Percentiles rank a stretch among this genome's conserved stretches.
Evolutionary conservation across 2,113 vertebrate genomes (phyloP).

Genomic region (Alosa alosa): DNA sequence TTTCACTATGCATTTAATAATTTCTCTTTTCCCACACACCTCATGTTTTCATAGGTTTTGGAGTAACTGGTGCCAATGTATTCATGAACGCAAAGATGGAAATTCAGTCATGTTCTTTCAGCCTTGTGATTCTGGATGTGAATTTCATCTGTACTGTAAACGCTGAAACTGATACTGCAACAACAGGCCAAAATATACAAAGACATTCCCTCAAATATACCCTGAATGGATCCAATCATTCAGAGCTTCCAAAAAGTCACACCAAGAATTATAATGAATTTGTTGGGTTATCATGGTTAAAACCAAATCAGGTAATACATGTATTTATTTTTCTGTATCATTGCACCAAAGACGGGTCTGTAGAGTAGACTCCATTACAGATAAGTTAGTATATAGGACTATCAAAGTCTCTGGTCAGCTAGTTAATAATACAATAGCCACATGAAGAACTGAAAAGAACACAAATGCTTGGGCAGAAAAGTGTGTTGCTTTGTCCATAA

Average conservation of each 20-base stretch:
- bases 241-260: neutral
- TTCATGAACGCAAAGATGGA: slow-evolving; percentile 40
- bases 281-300: neutral
- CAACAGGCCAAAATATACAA: slow-evolving; percentile 39
- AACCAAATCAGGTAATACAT: neutral
- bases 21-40: neutral
- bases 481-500: slow-evolving; percentile 43
- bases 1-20: neutral
- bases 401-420: neutral
- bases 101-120: slow-evolving; percentile 39
- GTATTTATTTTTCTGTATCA: slow-evolving; percentile 9
- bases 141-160: slow-evolving; percentile 42
- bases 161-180: slow-evolving; percentile 30
- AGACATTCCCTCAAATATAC: slow-evolving; percentile 41
- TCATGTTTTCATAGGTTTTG: slow-evolving; percentile 40
- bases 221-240: neutral
- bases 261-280: neutral
- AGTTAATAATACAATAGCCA: neutral
- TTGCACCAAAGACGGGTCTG: neutral
- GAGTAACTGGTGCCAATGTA: slow-evolving; percentile 38
- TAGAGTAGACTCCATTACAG: neutral
- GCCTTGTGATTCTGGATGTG: slow-evolving; percentile 49
- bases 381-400: neutral
- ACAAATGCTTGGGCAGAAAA: slow-evolving; percentile 26
- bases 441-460: neutral